Evolutionary conservation across 2,888 invertebrate genomes (phyloP), one percentile per base, ranked within the genome.

Genomic region (Nasonia oneida): DNA sequence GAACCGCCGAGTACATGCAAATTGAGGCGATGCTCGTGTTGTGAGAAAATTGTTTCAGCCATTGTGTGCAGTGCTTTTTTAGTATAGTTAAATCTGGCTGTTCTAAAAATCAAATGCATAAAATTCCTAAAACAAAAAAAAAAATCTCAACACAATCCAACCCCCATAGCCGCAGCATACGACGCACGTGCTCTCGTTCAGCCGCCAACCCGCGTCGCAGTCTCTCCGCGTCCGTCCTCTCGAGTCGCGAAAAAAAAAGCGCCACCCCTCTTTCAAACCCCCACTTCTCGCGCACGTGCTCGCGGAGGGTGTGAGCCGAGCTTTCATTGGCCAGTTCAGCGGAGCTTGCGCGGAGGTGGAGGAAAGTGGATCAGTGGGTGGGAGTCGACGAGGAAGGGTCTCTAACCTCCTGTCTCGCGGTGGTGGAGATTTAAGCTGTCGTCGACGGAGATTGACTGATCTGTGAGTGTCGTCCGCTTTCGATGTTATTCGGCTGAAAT

Each of bases 361-460:
- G 33, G 37, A 61, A 77, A 73, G n/a, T 61, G 33, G 74, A 70
- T 70, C 67, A 42, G 50, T n/a, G 64, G 80, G 14, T 71, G 57
- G 37, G 77, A 50, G 47, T 3, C 42, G 47, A 53, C 76, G 33
- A 23, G 42, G 23, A 29, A 10, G 70, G 80, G 81, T 81, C 81
- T 81, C 81, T 81, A 74, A 81, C 73, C 81, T 61, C 74, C 42
- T 67, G 75, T 47, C 47, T 12, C 2, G 75, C 2, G 42, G 74
- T 42, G 4, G 29, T 29, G 39, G 75, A 18, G 47, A 47, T 74
- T 47, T 74, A 73, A 10, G 73, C 73, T 33, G 42, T 18, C 14
- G 47, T 37, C 12, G 75, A 29, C 33, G 14, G 70, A n/a, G 18
- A 42, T 42, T 73, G 39, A 37, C 39, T n/a, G 73, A 73, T 73